Percentiles rank a stretch among this genome's conserved stretches.
phyloP scores from a whole-genome alignment of 2,797 vertebrate species.

The Microchirus variegatus region DNA sequence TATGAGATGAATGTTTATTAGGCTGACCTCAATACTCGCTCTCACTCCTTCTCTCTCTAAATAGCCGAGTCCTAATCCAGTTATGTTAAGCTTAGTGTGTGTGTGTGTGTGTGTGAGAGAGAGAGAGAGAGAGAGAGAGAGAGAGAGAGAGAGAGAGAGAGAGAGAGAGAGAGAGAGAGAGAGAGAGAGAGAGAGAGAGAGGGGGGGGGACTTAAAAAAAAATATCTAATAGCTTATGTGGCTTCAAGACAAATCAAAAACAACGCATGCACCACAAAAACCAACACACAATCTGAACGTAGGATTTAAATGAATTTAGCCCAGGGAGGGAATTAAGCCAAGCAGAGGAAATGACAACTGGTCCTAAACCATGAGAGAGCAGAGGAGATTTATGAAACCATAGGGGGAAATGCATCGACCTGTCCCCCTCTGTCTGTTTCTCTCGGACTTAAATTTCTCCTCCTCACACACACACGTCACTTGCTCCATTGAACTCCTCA shows the following conservation, averaged over 20 bases:
- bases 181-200: background rate
- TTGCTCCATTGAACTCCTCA: conserved; percentile 53
- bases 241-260: conserved; percentile 66
- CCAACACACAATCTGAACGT: conserved; percentile 34
- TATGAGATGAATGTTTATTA: conserved; percentile 70
- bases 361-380: background rate
- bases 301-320: conserved; percentile 52
- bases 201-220: conserved; percentile 19
- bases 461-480: conserved; percentile 15
- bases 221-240: conserved; percentile 66
- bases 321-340: conserved; percentile 15
- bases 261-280: conserved; percentile 45
- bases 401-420: background rate
- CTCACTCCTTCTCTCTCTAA: conserved; percentile 46
- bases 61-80: conserved; percentile 70
- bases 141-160: background rate
- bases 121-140: conserved; percentile 2
- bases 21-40: conserved; percentile 69
- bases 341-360: background rate
- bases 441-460: background rate
- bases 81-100: conserved; percentile 56
- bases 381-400: conserved; percentile 10
- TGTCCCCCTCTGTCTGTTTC: background rate
- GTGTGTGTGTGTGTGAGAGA: conserved; percentile 11
- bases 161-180: background rate